Base-by-base conservation (phyloP, 1,140 invertebrate genomes). In the Scaptodrosophila lebanonensis region DNA sequence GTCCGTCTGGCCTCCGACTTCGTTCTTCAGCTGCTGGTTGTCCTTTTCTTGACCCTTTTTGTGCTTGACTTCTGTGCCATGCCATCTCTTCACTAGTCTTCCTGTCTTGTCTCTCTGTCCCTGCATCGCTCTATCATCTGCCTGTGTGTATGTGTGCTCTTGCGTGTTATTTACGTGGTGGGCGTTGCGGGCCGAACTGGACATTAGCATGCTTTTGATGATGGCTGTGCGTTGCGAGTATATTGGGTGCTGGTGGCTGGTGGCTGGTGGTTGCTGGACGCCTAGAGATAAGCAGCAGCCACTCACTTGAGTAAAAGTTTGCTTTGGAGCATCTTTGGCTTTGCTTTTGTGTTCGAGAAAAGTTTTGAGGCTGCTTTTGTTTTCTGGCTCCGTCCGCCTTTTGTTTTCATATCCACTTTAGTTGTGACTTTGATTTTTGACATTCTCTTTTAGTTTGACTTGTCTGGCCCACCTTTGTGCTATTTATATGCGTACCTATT, bases 131-230 rank as follows among this genome's bases (percentile, higher is more conserved):
- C 17, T 33, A 27, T 42, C 17, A 13, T 15, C 20, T 29, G 8
- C 15, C 11, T n/a, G n/a, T n/a, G n/a, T n/a, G n/a, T n/a, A n/a
- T n/a, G n/a, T n/a, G n/a, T n/a, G n/a, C n/a, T n/a, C n/a, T n/a
- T n/a, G n/a, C n/a, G n/a, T n/a, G 3, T 15, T 39, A 13, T 56
- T 35, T 29, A 44, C 35, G 44, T 60, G 56, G 56, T 48, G 33
- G 58, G 70, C 60, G 61, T 62, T 72, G 68, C 25, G 68, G 68
- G 51, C 59, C 56, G 51, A 47, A 44, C 75, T 79, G 69, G 75
- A 79, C 75, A 79, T 79, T 79, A 79, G 69, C 75, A 79, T 82
- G 69, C 75, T 79, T 79, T 79, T 79, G 73, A 79, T 79, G 68
- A 20, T 11, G 18, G n/a, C 6, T 22, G 9, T 7, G 17, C 7